phyloP scores from a whole-genome alignment of 2,797 vertebrate species.

The Pipistrellus kuhlii region DNA sequence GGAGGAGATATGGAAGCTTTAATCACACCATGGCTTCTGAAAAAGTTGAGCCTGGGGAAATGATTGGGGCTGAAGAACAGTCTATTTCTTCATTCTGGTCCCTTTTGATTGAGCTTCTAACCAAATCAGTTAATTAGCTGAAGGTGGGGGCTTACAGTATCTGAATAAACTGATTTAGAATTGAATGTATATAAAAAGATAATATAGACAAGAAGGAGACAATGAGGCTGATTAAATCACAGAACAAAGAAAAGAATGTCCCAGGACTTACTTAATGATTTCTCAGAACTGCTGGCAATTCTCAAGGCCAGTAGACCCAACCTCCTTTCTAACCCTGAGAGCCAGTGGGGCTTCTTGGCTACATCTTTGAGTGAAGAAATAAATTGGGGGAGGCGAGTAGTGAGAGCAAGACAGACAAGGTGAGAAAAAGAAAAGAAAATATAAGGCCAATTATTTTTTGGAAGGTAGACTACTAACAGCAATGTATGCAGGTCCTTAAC shows the following conservation, averaged over 20 bases:
- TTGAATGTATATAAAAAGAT: background rate
- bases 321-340: constrained; percentile 58
- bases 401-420: constrained; percentile 35
- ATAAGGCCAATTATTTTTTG: constrained; percentile 58
- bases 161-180: constrained; percentile 51
- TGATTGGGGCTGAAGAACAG: background rate
- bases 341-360: constrained; percentile 28
- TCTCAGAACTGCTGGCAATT: constrained; percentile 58
- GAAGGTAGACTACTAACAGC: constrained; percentile 27
- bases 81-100: background rate
- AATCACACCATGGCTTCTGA: background rate
- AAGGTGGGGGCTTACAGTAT: background rate
- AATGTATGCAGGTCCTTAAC: background rate
- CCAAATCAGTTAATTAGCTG: background rate
- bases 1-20: background rate
- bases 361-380: constrained; percentile 61
- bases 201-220: constrained; percentile 2
- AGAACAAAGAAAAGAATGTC: constrained; percentile 13
- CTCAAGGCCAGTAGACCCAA: constrained; percentile 21
- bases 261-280: background rate
- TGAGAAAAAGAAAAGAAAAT: constrained; percentile 60
- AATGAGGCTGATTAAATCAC: background rate
- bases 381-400: background rate
- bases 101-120: constrained; percentile 35
- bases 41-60: background rate